Evolutionary conservation across 1,140 invertebrate species (phyloP).

Genomic region (Dufourea novaeangliae): DNA sequence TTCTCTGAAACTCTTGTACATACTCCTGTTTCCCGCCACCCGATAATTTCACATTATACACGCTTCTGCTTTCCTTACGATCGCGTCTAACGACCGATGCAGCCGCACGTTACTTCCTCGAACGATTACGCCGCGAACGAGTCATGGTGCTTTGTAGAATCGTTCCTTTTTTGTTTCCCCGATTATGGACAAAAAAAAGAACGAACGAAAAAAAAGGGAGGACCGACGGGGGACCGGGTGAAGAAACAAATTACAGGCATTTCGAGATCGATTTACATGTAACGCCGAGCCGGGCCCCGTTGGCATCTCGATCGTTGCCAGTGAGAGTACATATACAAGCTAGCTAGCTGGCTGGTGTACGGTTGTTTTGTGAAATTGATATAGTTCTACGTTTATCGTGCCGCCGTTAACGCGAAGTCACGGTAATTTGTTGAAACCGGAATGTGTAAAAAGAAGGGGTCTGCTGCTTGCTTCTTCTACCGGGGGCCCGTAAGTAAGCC

Average conservation of each 20-base stretch:
- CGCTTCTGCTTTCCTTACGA: slow-evolving; percentile 30
- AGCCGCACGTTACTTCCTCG: neutral
- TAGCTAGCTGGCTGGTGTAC: too few relatives aligned
- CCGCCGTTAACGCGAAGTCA: neutral
- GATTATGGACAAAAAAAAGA: neutral
- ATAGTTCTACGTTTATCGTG: neutral
- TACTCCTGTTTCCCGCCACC: neutral
- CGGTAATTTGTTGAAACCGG: neutral
- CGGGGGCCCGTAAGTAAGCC: too few relatives aligned
- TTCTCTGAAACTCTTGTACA: neutral
- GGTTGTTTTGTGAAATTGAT: neutral
- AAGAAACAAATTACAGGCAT: neutral
- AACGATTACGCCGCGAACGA: neutral
- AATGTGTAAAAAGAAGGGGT: neutral
- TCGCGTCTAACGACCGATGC: neutral
- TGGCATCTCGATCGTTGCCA: too few relatives aligned
- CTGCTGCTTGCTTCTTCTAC: neutral
- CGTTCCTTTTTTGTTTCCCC: neutral
- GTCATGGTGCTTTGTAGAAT: neutral
- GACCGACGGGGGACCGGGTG: too few relatives aligned
- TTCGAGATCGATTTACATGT: neutral
- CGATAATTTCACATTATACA: slow-evolving; percentile 29
- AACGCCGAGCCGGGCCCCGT: neutral
- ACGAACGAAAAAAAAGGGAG: too few relatives aligned
- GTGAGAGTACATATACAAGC: neutral